phyloP scores from a whole-genome alignment of 2,888 invertebrate genomes.

The Chrysomela aeneicollis region DNA sequence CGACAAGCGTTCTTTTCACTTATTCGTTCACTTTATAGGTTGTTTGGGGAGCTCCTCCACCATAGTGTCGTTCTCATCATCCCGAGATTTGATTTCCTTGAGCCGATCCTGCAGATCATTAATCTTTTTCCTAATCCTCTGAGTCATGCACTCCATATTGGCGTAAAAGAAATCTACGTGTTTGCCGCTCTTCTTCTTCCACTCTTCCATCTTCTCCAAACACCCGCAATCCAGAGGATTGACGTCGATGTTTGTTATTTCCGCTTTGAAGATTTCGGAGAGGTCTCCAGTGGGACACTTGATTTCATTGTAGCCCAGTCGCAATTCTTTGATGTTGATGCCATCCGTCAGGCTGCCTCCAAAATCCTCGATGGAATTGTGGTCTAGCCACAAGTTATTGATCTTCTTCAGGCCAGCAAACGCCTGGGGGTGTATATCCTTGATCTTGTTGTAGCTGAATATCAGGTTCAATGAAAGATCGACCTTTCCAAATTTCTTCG shows the following conservation, averaged over 20 bases:
- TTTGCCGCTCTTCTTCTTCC: slow-evolving; percentile 41
- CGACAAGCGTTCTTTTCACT: background rate
- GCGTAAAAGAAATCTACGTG: slow-evolving; percentile 43
- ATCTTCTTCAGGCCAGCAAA: slow-evolving; percentile 46
- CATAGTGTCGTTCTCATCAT: slow-evolving; percentile 13
- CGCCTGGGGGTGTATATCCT: slow-evolving; percentile 41
- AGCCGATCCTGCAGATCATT: slow-evolving; percentile 42
- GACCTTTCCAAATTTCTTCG: slow-evolving; percentile 42
- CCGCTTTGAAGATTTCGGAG: slow-evolving; percentile 44
- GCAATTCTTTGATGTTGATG: slow-evolving; percentile 42
- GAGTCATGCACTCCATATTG: slow-evolving; percentile 47
- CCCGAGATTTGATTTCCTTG: slow-evolving; percentile 37
- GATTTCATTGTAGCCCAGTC: slow-evolving; percentile 46
- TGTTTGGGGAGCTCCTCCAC: background rate
- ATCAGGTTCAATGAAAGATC: slow-evolving; percentile 45
- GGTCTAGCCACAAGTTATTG: slow-evolving; percentile 50
- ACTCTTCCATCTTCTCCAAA: slow-evolving; percentile 43
- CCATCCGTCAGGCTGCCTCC: slow-evolving; percentile 39
- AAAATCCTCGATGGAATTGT: slow-evolving; percentile 44
- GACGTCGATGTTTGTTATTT: slow-evolving; percentile 44
- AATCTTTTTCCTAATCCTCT: slow-evolving; percentile 45
- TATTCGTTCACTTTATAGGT: background rate
- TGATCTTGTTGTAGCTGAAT: slow-evolving; percentile 50
- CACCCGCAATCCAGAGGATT: slow-evolving; percentile 49
- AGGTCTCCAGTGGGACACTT: slow-evolving; percentile 45